Evolutionary conservation across 1,140 invertebrate species (phyloP).

Genomic region (Formica selysi): DNA sequence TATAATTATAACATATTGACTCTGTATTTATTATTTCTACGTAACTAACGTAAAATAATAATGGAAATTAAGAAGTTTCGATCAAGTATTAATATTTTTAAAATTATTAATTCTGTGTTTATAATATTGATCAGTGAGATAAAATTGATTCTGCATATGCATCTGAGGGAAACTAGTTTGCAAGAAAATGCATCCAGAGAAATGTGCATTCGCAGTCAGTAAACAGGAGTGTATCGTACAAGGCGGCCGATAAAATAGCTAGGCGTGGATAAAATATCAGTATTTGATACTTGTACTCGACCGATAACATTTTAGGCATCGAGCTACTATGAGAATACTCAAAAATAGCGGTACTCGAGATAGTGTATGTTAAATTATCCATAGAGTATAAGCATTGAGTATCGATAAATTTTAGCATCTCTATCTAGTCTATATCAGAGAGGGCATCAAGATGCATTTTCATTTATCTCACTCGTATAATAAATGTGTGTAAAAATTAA

Average conservation of each 20-base stretch:
- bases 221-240: neutral
- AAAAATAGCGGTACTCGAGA: neutral
- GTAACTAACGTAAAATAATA: neutral
- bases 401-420: neutral
- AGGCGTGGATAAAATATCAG: conserved; percentile 6
- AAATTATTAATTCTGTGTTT: neutral
- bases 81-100: neutral
- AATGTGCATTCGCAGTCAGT: neutral
- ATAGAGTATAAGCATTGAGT: neutral
- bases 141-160: conserved; percentile 32
- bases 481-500: neutral
- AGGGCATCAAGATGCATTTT: conserved; percentile 8
- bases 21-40: neutral
- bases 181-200: neutral
- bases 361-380: neutral
- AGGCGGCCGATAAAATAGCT: conserved; percentile 30
- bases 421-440: neutral
- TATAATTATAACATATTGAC: neutral
- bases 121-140: neutral
- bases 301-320: neutral
- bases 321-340: neutral
- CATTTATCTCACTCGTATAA: neutral
- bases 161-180: neutral
- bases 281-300: conserved; percentile 7
- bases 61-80: neutral